Conservation (phyloP, 2,113 vertebrate species). For the Anthoscopus minutus region DNA sequence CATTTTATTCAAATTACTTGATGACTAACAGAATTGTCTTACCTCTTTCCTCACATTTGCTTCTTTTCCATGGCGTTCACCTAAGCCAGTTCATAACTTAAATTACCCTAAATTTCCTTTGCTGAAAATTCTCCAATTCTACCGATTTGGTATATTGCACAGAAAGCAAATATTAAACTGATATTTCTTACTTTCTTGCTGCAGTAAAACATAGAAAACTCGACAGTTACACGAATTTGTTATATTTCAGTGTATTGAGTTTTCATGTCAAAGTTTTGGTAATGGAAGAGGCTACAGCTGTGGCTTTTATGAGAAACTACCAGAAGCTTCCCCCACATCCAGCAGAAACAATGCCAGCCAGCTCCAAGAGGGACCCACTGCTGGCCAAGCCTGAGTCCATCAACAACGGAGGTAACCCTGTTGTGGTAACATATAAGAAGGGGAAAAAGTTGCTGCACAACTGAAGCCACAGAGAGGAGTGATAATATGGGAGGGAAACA, state of each 20-base stretch:
- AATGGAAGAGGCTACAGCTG: not conserved
- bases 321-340: not conserved
- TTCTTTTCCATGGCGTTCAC: not conserved
- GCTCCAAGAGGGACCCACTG: not conserved
- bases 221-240: not conserved
- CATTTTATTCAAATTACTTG: not conserved
- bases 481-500: not conserved
- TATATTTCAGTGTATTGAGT: not conserved
- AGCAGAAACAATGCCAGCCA: not conserved
- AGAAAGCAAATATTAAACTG: not conserved
- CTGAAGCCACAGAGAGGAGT: not conserved
- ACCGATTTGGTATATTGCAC: not conserved
- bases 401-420: not conserved
- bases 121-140: not conserved
- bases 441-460: not conserved
- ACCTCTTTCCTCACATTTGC: not conserved
- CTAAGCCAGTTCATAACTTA: not conserved
- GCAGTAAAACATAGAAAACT: not conserved
- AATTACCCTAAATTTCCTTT: not conserved
- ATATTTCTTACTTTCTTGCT: not conserved
- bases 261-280: not conserved
- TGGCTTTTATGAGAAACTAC: not conserved
- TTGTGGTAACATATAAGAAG: not conserved
- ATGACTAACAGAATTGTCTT: not conserved
- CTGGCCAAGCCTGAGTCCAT: not conserved